phyloP scores from a whole-genome alignment of 2,797 vertebrate genomes.

The Karalla daura region DNA sequence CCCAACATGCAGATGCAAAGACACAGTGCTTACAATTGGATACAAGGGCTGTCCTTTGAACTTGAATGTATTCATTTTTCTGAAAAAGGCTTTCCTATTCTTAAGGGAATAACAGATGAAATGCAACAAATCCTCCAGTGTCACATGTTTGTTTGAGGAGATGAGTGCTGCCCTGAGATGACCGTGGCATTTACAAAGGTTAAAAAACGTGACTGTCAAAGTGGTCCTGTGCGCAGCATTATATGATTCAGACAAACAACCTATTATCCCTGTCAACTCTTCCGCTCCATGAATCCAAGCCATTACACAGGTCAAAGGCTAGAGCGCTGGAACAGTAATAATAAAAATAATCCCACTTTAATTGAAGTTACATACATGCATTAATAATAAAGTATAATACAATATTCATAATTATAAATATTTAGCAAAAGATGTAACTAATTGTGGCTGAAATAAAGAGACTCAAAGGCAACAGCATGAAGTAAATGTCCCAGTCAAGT shows the following conservation, averaged over 20 bases:
- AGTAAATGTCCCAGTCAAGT: too few relatives aligned
- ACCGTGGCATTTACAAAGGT: conserved; percentile 12
- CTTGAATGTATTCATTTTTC: neutral
- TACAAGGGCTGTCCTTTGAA: neutral
- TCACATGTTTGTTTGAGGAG: conserved; percentile 3
- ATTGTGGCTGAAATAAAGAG: too few relatives aligned
- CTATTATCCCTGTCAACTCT: neutral
- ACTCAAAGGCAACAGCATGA: too few relatives aligned
- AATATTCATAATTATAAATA: too few relatives aligned
- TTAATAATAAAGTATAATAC: neutral
- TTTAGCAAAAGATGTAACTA: too few relatives aligned
- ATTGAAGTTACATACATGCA: neutral
- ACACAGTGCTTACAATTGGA: neutral
- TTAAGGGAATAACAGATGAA: neutral
- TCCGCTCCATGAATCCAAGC: neutral
- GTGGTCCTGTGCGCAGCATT: neutral
- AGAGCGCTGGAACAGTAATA: too few relatives aligned
- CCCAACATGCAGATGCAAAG: neutral
- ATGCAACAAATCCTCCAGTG: neutral
- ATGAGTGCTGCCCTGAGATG: conserved; percentile 6
- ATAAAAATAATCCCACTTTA: neutral
- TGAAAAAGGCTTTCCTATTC: neutral
- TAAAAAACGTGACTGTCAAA: conserved; percentile 6
- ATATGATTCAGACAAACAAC: conserved; percentile 4
- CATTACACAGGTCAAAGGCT: conserved; percentile 10